These are phyloP conservation scores for Tipula unca DNA, from an alignment of 2,888 invertebrate species.

Conservation along the genomic window DNA sequence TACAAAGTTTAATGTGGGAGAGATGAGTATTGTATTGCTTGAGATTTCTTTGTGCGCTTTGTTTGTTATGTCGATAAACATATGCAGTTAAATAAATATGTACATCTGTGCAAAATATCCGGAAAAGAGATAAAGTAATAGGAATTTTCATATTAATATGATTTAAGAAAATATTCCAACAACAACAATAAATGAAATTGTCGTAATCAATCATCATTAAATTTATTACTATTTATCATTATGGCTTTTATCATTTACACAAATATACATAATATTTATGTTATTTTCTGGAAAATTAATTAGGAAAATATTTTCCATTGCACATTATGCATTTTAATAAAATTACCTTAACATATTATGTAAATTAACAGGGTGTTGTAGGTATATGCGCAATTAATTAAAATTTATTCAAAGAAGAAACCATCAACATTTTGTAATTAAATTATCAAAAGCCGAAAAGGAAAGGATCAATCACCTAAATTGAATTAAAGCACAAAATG, in stretches of 20 bases:
- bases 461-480: background rate
- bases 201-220: background rate
- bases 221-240: background rate
- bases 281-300: background rate
- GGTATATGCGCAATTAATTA: too few species aligned
- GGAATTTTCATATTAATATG: background rate
- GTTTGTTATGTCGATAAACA: background rate
- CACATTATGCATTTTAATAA: background rate
- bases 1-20: background rate
- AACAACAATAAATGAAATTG: background rate
- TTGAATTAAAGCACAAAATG: background rate
- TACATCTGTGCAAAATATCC: background rate
- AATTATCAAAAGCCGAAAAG: background rate
- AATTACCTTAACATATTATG: background rate
- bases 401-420: background rate
- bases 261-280: background rate
- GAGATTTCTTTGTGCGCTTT: background rate
- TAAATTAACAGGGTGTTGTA: background rate
- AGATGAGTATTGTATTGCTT: background rate
- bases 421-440: background rate
- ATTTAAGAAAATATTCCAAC: background rate
- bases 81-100: background rate
- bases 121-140: background rate
- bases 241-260: background rate
- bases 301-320: background rate